Base-by-base conservation (phyloP, 2,113 vertebrate genomes). In the Actenoides hombroni region DNA sequence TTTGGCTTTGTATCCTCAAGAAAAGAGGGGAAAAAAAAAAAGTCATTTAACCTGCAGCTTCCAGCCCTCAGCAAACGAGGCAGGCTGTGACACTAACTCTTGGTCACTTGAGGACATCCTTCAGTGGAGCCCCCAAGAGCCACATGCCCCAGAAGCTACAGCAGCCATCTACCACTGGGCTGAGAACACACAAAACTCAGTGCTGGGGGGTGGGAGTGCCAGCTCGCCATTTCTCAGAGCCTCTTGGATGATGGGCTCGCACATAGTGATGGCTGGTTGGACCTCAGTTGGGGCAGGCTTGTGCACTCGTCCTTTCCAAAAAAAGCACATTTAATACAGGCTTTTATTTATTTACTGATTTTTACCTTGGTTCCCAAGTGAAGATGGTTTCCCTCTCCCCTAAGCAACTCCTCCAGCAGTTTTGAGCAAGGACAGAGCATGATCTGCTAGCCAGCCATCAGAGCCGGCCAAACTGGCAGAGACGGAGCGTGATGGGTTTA, bases 251-350 rank as follows among this genome's bases (percentile, higher is more conserved):
- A 2, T 0, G 11, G 77, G 28, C 64, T 91, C 3, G 3, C 48
- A 54, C 0, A 0, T 1, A 9, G 70, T 0, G 1, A 33, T 6
- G 40, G 54, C 39, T 37, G 18, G 2, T 5, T 3, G 0, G 56
- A 25, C 59, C 56, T 42, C 3, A 4, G 28, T 2, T 3, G 29
- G 42, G 33, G 33, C 9, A 2, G 48, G 25, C 29, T 60, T 11
- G 33, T 3, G 1, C 5, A 3, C 16, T 23, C 2, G 4, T 2
- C 1, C 46, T 83, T 64, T 33, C n/a, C 2, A 25, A 69, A 60
- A 35, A 20, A 26, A 9, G 24, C 4, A 0, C 6, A 1, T 44
- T 44, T 53, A 11, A 40, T 4, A 6, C 14, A 5, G n/a, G 9
- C 6, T 68, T 46, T 65, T 25, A 46, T 39, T 54, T 24, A 16